These are phyloP conservation scores for Myiothlypis coronata DNA, from an alignment of 2,797 vertebrate species.

Conservation along the genomic window DNA sequence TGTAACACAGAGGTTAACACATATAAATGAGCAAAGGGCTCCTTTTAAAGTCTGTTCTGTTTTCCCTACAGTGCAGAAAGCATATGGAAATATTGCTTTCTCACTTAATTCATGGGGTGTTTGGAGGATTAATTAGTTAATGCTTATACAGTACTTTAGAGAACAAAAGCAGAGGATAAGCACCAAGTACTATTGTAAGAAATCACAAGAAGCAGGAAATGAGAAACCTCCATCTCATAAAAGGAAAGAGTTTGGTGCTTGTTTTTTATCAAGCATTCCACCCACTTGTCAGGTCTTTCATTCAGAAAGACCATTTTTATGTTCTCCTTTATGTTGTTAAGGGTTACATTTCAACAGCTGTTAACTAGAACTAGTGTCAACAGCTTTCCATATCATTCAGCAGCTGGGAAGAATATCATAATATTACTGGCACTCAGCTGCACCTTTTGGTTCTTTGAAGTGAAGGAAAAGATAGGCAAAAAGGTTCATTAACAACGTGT, in stretches of 20 bases:
- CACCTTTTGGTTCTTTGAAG: neutral
- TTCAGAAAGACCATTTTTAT: neutral
- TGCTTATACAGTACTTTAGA: slow-evolving; percentile 3
- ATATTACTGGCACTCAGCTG: neutral
- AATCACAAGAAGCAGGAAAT: slow-evolving; percentile 13
- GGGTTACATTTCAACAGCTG: neutral
- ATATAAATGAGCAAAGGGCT: neutral
- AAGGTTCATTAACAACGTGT: neutral
- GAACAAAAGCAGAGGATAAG: neutral
- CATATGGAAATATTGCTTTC: neutral
- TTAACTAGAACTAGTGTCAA: neutral
- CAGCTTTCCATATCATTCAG: neutral
- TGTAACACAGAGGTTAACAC: neutral
- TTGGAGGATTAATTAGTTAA: slow-evolving; percentile 40
- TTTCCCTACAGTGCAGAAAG: neutral
- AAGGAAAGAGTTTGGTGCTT: slow-evolving; percentile 2
- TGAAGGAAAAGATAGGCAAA: neutral
- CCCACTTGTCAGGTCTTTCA: neutral
- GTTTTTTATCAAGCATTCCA: neutral
- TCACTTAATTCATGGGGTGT: neutral
- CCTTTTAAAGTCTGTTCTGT: neutral
- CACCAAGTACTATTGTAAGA: neutral
- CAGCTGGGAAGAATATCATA: neutral
- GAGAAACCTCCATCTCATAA: slow-evolving; percentile 10
- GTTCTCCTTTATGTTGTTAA: neutral